Evolutionary conservation across 2,113 vertebrate genomes (phyloP).

Genomic region (Pteronura brasiliensis): DNA sequence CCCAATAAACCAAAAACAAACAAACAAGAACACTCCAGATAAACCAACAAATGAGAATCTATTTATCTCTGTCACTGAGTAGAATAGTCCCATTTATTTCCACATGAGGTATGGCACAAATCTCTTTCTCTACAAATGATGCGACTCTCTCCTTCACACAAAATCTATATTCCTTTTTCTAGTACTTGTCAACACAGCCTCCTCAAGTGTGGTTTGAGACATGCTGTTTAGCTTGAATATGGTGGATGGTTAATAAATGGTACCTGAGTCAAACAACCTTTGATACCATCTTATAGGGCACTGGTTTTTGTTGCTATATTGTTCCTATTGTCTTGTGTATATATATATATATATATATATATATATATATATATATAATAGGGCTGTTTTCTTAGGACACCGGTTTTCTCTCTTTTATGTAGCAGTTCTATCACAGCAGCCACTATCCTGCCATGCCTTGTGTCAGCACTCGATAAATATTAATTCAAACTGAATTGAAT

Average conservation of each 20-base stretch:
- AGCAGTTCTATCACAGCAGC: background rate
- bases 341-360: background rate
- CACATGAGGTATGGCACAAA: background rate
- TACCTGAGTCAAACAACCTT: constrained; percentile 24
- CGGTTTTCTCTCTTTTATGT: background rate
- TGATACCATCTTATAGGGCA: background rate
- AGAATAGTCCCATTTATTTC: background rate
- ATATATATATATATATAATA: no score
- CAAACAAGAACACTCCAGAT: background rate
- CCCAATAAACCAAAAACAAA: background rate
- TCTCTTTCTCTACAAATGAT: constrained; percentile 32
- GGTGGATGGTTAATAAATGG: background rate
- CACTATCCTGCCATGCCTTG: background rate
- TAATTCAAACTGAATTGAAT: constrained; percentile 71
- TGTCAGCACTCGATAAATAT: constrained; percentile 61
- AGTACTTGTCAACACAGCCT: background rate
- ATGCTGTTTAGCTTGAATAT: constrained; percentile 9
- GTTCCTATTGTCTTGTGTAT: background rate
- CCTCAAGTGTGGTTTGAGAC: background rate
- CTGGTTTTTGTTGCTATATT: background rate
- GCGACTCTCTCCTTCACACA: background rate
- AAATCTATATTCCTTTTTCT: background rate
- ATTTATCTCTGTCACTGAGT: background rate
- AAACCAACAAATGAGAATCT: background rate
- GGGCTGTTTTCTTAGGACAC: background rate